A percentile compares a stretch with the other conserved stretches of the same genome.
Conservation (phyloP, 2,888 invertebrate genomes). For the Rutpela maculata region DNA sequence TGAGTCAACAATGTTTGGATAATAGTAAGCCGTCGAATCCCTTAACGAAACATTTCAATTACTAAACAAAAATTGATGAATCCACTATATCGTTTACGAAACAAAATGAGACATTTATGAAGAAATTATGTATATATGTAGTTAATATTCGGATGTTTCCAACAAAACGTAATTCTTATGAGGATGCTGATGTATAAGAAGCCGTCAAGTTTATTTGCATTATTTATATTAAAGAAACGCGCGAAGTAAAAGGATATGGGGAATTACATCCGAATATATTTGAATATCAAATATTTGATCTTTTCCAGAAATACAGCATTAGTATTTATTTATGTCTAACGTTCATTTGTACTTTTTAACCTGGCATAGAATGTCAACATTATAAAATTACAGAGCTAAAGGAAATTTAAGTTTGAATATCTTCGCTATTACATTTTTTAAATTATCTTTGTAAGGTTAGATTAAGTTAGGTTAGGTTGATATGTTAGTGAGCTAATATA, state of each 20-base stretch:
- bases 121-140: neutral
- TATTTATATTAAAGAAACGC: constrained; percentile 4
- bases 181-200: neutral
- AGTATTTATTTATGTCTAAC: neutral
- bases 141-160: neutral
- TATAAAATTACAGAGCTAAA: neutral
- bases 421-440: too few relatives aligned
- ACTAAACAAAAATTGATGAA: too few relatives aligned
- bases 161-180: neutral
- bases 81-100: neutral
- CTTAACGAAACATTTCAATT: too few relatives aligned
- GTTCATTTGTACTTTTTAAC: neutral
- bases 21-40: neutral
- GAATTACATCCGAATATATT: constrained; percentile 8
- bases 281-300: constrained; percentile 7
- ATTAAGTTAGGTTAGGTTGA: too few relatives aligned
- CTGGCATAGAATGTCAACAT: neutral
- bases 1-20: too few relatives aligned
- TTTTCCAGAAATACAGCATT: neutral
- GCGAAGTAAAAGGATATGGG: constrained; percentile 9
- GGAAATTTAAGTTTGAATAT: too few relatives aligned
- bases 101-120: neutral
- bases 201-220: neutral
- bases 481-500: too few relatives aligned
- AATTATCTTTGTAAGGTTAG: too few relatives aligned